A percentile compares a stretch with the other conserved stretches of the same genome.
Evolutionary conservation across 1,140 invertebrate genomes (phyloP).

Genomic region (Ceratina calcarata): DNA sequence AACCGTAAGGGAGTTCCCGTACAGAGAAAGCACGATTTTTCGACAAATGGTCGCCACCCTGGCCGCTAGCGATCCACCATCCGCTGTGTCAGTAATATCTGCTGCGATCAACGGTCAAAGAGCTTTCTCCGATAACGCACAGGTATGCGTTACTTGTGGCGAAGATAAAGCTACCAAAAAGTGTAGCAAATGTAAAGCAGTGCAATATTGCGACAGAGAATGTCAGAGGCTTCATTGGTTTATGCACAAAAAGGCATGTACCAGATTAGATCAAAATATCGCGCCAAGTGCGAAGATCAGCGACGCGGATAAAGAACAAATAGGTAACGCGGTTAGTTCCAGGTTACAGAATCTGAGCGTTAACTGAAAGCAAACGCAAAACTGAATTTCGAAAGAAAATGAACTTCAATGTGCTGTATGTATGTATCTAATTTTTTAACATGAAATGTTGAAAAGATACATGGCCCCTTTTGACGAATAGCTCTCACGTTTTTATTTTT

Average conservation of each 20-base stretch:
- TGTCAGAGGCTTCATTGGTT: slow-evolving; percentile 98
- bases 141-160: slow-evolving; percentile 92
- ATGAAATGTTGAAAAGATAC: not conserved
- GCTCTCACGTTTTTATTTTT: slow-evolving; percentile 4
- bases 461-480: not conserved
- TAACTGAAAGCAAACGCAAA: slow-evolving; percentile 59
- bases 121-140: slow-evolving; percentile 85
- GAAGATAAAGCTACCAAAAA: slow-evolving; percentile 94
- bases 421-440: slow-evolving; percentile 26
- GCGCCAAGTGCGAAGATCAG: slow-evolving; percentile 58
- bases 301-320: slow-evolving; percentile 72
- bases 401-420: slow-evolving; percentile 28
- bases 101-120: slow-evolving; percentile 94
- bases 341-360: slow-evolving; percentile 71
- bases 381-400: slow-evolving; percentile 23
- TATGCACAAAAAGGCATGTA: slow-evolving; percentile 94
- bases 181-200: slow-evolving; percentile 96
- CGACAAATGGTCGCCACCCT: slow-evolving; percentile 89
- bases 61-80: slow-evolving; percentile 85
- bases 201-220: slow-evolving; percentile 95
- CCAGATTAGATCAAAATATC: slow-evolving; percentile 79
- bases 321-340: slow-evolving; percentile 69
- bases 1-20: slow-evolving; percentile 92
- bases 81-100: slow-evolving; percentile 87
- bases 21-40: slow-evolving; percentile 91